Evolutionary conservation across 2,797 vertebrate genomes (phyloP).

Genomic region (Synaphobranchus kaupii): DNA sequence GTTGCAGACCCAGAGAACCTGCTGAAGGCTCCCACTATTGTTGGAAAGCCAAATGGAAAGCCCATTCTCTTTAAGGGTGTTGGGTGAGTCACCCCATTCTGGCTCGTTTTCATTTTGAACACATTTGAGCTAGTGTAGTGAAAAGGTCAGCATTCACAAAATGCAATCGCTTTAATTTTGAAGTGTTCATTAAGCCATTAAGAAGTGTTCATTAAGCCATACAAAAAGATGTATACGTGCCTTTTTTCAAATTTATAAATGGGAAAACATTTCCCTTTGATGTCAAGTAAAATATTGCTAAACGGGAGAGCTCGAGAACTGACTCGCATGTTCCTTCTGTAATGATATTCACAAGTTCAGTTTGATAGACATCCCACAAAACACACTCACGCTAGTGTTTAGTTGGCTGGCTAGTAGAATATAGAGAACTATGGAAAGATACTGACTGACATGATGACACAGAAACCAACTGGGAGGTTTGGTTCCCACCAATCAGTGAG

Average conservation of each 20-base stretch:
- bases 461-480: too few relatives aligned
- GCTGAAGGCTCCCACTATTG: slow-evolving; percentile 94
- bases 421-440: too few relatives aligned
- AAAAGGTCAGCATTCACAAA: not conserved
- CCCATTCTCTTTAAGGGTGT: slow-evolving; percentile 94
- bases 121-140: not conserved
- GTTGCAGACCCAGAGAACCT: slow-evolving; percentile 90
- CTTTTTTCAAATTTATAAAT: not conserved
- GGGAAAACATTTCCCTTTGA: not conserved
- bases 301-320: too few relatives aligned
- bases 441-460: too few relatives aligned
- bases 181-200: not conserved
- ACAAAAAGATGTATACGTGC: not conserved
- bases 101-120: not conserved
- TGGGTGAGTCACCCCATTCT: slow-evolving; percentile 75
- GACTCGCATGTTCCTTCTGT: too few relatives aligned
- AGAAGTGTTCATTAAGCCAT: not conserved
- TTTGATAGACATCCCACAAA: too few relatives aligned
- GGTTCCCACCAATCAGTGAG: too few relatives aligned
- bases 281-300: too few relatives aligned
- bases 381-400: too few relatives aligned
- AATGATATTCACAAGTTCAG: too few relatives aligned
- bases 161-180: not conserved
- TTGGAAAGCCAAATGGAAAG: slow-evolving; percentile 83
- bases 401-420: too few relatives aligned